Conservation (phyloP, 2,888 invertebrate species). For the Epinotia ramella region DNA sequence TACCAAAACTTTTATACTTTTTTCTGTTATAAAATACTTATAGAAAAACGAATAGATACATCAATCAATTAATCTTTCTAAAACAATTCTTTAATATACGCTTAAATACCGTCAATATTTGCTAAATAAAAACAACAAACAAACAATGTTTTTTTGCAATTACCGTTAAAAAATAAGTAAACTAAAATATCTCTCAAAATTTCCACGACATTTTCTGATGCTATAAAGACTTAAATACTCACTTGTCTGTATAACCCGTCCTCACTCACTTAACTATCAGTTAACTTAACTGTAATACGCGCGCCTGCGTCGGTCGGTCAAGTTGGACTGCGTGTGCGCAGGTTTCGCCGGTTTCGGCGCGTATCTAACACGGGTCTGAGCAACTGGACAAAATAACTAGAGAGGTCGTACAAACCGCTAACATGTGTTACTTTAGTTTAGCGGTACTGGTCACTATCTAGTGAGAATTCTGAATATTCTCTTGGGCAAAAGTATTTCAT, state of each 20-base stretch:
- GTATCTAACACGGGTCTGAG: constrained; percentile 6
- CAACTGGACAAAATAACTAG: constrained; percentile 20
- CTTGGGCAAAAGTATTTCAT: neutral
- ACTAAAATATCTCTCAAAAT: neutral
- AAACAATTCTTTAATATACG: too few species aligned
- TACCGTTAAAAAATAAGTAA: too few species aligned
- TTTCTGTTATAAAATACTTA: too few species aligned
- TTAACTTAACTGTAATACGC: constrained; percentile 12
- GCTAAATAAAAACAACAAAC: too few species aligned
- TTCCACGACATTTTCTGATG: neutral
- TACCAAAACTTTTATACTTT: too few species aligned
- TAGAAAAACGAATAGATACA: too few species aligned
- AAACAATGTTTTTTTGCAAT: too few species aligned
- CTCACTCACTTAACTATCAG: constrained; percentile 11
- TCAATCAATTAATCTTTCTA: too few species aligned
- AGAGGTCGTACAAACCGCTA: neutral
- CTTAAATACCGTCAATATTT: too few species aligned
- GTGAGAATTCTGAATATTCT: neutral
- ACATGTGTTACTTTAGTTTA: constrained; percentile 7
- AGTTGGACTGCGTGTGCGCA: constrained; percentile 23
- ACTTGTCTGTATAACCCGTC: constrained; percentile 8
- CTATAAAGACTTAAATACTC: neutral
- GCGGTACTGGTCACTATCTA: neutral
- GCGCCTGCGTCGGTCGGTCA: constrained; percentile 7
- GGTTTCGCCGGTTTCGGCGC: constrained; percentile 4